These are phyloP conservation scores for Caerostris extrusa DNA, from an alignment of 1,140 invertebrate species.

Conservation along the genomic window DNA sequence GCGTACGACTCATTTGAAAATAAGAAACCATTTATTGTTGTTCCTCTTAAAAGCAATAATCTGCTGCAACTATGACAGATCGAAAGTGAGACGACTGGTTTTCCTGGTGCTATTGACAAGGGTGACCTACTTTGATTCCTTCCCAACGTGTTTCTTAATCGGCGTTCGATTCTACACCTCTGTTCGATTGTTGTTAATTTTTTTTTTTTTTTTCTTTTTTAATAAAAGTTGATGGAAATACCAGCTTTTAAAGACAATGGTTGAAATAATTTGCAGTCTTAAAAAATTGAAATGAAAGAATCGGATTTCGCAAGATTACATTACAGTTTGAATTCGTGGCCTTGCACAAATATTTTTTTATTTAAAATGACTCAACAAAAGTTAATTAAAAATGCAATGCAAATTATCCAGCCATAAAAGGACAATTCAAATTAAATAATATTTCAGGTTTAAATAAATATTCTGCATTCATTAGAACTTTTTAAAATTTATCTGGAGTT, in stretches of 20 bases:
- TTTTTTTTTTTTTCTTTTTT: too few species aligned
- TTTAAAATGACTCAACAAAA: too few species aligned
- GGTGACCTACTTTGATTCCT: constrained; percentile 4
- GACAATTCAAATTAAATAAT: too few species aligned
- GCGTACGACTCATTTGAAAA: neutral
- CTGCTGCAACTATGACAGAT: neutral
- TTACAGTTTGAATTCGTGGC: too few species aligned
- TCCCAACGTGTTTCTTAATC: neutral
- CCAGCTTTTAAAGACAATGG: neutral
- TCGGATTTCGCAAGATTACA: neutral
- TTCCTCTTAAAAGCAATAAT: constrained; percentile 33
- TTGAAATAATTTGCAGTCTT: neutral
- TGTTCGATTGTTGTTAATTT: neutral
- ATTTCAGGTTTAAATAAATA: too few species aligned
- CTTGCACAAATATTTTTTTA: too few species aligned
- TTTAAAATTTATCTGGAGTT: too few species aligned
- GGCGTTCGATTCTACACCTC: neutral
- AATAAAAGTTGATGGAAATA: neutral
- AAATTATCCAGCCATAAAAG: too few species aligned
- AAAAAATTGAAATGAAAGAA: neutral
- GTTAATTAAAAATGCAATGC: too few species aligned
- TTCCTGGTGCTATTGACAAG: constrained; percentile 1
- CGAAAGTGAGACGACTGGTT: constrained; percentile 13
- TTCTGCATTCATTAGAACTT: too few species aligned
- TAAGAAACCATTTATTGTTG: neutral